Evolutionary conservation across 2,113 vertebrate genomes (phyloP), one percentile per base, ranked within the genome.

Genomic region (Ceyx melanurus): DNA sequence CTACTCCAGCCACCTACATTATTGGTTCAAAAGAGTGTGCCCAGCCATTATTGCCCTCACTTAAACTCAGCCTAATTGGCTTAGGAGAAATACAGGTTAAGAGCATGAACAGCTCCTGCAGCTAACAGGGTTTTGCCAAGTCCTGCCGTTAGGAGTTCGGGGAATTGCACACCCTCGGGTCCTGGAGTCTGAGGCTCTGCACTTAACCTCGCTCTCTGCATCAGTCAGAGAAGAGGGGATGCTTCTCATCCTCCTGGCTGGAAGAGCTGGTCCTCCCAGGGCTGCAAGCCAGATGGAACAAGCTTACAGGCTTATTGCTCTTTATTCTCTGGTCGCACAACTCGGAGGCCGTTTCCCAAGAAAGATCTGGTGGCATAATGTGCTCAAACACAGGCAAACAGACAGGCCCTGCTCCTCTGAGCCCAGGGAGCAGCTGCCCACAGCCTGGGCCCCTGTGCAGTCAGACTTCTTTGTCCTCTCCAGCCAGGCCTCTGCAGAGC

Each of bases 41-140:
- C 92, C 93, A 79, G 88, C 65, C 74, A 86, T 96, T 72, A 90
- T 18, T 89, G 66, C 73, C 93, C 83, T 79, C 76, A 40, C 80
- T 85, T 83, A 92, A 91, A 68, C 57, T 90, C 85, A 31, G 82
- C 82, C 76, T 96, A 95, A 95, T 95, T 95, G 58, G 88, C 86
- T 92, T 70, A 86, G 50, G 37, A 83, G 64, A 91, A 77, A 53
- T 42, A 54, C 91, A 88, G 82, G 94, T 92, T 95, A 94, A 94
- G 80, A 92, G 82, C 76, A 61, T 4, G 80, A 91, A 46, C 21
- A 70, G 29, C 68, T 79, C n/a, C 89, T 78, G 87, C 89, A 92
- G 87, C 81, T 71, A 77, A 51, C 21, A 7, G 2, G 4, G 40
- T 80, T 92, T 88, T 89, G 92, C 92, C 75, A 91, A 91, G 78